Conservation (phyloP, 2,888 invertebrate genomes). For the Clunio marinus region DNA sequence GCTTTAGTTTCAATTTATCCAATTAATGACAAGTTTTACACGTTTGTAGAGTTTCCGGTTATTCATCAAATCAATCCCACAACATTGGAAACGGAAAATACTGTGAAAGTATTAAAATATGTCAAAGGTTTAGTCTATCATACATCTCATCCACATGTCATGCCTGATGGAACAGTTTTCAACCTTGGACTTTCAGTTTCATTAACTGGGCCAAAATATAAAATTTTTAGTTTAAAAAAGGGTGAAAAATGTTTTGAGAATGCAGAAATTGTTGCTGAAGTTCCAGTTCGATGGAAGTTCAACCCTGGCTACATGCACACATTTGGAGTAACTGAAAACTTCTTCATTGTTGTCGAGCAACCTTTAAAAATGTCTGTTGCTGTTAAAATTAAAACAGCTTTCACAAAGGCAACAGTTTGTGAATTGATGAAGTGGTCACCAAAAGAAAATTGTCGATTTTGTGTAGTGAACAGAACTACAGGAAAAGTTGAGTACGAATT, state of each 20-base stretch:
- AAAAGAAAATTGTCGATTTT: slow-evolving; percentile 64
- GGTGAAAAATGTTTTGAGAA: slow-evolving; percentile 62
- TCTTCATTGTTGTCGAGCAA: slow-evolving; percentile 84
- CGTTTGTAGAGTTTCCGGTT: slow-evolving; percentile 61
- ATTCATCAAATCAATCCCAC: slow-evolving; percentile 59
- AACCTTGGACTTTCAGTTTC: slow-evolving; percentile 75
- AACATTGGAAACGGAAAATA: slow-evolving; percentile 60
- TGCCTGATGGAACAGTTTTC: slow-evolving; percentile 58
- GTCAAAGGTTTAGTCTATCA: slow-evolving; percentile 68
- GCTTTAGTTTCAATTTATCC: slow-evolving; percentile 66
- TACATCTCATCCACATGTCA: slow-evolving; percentile 83
- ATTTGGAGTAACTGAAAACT: slow-evolving; percentile 83
- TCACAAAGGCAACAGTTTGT: slow-evolving; percentile 63
- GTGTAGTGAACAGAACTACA: slow-evolving; percentile 58
- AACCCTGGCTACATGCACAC: slow-evolving; percentile 91
- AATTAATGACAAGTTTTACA: slow-evolving; percentile 62
- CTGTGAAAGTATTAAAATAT: slow-evolving; percentile 62
- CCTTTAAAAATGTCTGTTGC: slow-evolving; percentile 70
- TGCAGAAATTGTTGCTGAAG: slow-evolving; percentile 64
- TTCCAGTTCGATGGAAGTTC: slow-evolving; percentile 72
- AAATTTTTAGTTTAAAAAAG: slow-evolving; percentile 65
- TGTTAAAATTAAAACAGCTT: slow-evolving; percentile 57
- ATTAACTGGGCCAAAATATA: slow-evolving; percentile 63
- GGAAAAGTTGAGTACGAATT: slow-evolving; percentile 58
- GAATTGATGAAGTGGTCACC: slow-evolving; percentile 72